A percentile compares a stretch with the other conserved stretches of the same genome.
Conservation (phyloP, 2,888 invertebrate genomes). For the Ashinkailepas kermadecensis region DNA sequence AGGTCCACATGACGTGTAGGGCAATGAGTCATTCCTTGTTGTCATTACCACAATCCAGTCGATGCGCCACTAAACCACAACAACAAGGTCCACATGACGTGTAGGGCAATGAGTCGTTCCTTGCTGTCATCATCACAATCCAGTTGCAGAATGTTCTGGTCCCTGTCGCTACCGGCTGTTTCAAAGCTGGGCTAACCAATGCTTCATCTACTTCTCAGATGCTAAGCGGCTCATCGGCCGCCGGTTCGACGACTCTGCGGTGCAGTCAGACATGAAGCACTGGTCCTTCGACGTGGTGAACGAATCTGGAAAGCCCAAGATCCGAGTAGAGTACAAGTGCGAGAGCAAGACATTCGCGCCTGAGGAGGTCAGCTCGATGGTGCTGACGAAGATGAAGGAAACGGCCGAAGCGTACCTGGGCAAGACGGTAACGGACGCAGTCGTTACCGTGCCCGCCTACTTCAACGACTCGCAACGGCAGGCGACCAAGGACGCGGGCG, state of each 20-base stretch:
- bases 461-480: constrained; percentile 87
- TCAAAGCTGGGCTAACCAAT: too few species aligned
- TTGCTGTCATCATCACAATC: too few species aligned
- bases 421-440: constrained; percentile 71
- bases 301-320: constrained; percentile 47
- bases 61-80: too few species aligned
- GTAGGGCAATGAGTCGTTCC: too few species aligned
- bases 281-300: constrained; percentile 50
- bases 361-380: constrained; percentile 56
- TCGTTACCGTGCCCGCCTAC: constrained; percentile 83
- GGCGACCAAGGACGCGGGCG: constrained; percentile 85
- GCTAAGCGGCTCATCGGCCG: constrained; percentile 47
- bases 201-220: constrained; percentile 27
- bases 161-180: too few species aligned
- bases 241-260: constrained; percentile 44
- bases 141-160: too few species aligned
- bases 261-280: constrained; percentile 53
- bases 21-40: too few species aligned
- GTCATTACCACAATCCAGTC: too few species aligned
- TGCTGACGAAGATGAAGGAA: constrained; percentile 85
- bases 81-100: too few species aligned
- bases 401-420: constrained; percentile 83
- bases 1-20: too few species aligned
- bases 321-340: constrained; percentile 53
- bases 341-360: constrained; percentile 55